These are phyloP conservation scores for Zosterops pallidus DNA, from an alignment of 2,113 vertebrate genomes.

Conservation along the genomic window DNA sequence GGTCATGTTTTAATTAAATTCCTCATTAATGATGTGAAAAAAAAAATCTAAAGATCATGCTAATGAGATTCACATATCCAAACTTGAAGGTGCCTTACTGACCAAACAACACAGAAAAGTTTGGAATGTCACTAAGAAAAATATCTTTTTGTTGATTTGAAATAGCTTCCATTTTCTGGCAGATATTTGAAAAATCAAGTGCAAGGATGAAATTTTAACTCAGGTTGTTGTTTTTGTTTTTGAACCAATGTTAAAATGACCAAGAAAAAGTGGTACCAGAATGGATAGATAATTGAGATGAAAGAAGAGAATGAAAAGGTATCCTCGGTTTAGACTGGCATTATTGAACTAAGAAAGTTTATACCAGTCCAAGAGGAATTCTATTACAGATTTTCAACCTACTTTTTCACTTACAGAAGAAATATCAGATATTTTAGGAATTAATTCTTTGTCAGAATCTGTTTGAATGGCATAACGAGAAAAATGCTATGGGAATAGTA, in stretches of 20 bases:
- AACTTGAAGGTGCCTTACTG: not conserved
- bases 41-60: not conserved
- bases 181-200: not conserved
- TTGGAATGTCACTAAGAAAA: not conserved
- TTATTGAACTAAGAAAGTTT: not conserved
- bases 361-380: not conserved
- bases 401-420: not conserved
- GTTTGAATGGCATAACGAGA: not conserved
- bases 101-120: not conserved
- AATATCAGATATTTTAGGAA: not conserved
- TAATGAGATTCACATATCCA: not conserved
- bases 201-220: not conserved
- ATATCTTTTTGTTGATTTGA: not conserved
- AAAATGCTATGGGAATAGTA: not conserved
- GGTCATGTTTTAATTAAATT: constrained; percentile 36
- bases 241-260: not conserved
- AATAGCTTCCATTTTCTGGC: not conserved
- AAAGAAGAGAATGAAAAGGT: not conserved
- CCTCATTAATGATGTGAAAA: not conserved
- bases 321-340: not conserved
- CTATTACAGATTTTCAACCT: not conserved
- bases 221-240: no score
- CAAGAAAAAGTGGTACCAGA: fast-evolving
- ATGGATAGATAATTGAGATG: not conserved
- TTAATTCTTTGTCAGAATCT: not conserved